phyloP scores from a whole-genome alignment of 2,797 vertebrate genomes.

The Trachops cirrhosus region DNA sequence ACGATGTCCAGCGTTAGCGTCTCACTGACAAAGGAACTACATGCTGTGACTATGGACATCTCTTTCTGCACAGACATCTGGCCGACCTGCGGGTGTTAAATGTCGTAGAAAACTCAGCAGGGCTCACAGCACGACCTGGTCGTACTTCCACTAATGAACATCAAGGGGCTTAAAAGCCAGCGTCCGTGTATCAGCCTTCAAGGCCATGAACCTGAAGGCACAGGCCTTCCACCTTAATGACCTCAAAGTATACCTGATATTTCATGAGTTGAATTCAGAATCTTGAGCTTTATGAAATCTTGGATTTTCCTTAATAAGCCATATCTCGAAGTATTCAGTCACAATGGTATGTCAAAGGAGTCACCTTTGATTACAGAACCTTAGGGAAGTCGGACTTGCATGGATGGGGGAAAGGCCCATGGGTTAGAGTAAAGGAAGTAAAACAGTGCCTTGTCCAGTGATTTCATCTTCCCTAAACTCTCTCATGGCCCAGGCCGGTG shows the following conservation, averaged over 20 bases:
- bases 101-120: not conserved
- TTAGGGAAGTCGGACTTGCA: not conserved
- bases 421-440: not conserved
- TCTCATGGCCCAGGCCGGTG: not conserved
- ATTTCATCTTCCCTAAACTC: not conserved
- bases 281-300: not conserved
- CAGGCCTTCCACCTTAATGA: not conserved
- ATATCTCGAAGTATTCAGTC: not conserved
- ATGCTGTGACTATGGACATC: not conserved
- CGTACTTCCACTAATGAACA: not conserved
- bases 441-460: not conserved
- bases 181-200: not conserved
- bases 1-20: not conserved
- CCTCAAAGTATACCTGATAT: not conserved
- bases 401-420: not conserved
- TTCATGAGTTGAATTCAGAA: not conserved
- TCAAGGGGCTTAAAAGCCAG: not conserved
- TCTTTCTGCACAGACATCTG: not conserved
- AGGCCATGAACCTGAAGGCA: not conserved
- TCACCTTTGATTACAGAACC: not conserved
- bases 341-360: not conserved
- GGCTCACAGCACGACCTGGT: not conserved
- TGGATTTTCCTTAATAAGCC: not conserved
- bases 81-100: not conserved
- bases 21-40: not conserved